Evolutionary conservation across 2,888 invertebrate species (phyloP).

Genomic region (Drosophila greeni): DNA sequence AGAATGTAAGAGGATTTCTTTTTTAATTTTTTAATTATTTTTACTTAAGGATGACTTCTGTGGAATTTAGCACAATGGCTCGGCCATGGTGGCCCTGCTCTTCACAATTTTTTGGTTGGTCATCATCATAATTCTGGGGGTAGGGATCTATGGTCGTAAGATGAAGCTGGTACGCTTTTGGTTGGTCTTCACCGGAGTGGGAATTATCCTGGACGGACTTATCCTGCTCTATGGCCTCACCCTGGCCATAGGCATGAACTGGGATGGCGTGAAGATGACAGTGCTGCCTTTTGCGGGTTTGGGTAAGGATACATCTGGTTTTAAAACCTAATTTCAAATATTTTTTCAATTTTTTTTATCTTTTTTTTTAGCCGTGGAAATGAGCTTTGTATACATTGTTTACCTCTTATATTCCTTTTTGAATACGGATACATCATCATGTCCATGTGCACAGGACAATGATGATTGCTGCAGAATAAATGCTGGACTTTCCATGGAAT

Average conservation of each 20-base stretch:
- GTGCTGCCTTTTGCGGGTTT: conserved; percentile 58
- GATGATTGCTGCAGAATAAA: neutral
- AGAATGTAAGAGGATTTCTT: conserved; percentile 50
- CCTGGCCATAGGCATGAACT: conserved; percentile 54
- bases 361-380: conserved; percentile 54
- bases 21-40: no score
- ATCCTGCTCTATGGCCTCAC: conserved; percentile 58
- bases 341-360: fast-evolving
- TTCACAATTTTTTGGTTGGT: conserved; percentile 58
- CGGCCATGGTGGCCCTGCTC: conserved; percentile 47
- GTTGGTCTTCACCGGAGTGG: conserved; percentile 61
- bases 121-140: conserved; percentile 41
- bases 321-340: neutral
- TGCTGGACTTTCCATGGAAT: neutral
- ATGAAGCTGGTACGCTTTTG: conserved; percentile 49
- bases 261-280: conserved; percentile 57
- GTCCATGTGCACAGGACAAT: neutral
- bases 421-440: conserved; percentile 26
- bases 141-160: conserved; percentile 49
- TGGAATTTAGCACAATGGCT: conserved; percentile 44
- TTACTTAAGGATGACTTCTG: neutral
- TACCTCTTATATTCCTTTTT: conserved; percentile 59
- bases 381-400: conserved; percentile 64
- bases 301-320: conserved; percentile 30
- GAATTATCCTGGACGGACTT: conserved; percentile 57